Evolutionary conservation across 2,797 vertebrate genomes (phyloP), one percentile per base, ranked within the genome.

Genomic region (Hippoglossus hippoglossus): DNA sequence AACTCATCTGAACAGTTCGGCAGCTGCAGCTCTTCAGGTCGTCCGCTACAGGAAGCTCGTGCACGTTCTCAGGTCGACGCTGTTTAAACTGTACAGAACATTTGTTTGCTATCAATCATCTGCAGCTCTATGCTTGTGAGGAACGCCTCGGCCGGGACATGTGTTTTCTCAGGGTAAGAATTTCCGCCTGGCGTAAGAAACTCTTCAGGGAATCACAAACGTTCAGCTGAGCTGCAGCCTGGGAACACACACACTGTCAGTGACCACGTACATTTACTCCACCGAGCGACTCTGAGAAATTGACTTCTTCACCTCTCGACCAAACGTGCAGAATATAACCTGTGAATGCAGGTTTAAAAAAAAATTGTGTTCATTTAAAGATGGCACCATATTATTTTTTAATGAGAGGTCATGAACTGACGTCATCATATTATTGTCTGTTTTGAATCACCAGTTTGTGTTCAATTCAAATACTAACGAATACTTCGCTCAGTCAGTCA

Each of bases 61-160:
- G 63, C 55, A 65, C 54, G 12, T 66, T 22, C 60, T 46, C 64
- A 2, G n/a, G 47, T 31, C 44, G 19, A 28, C 60, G 2, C 24
- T 4, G 57, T 49, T 4, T 31, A 49, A 53, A 70, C 65, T 24
- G 21, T 2, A n/a, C 56, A 11, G 26, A 68, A 78, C 82, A 78
- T 70, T 73, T 81, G 79, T 76, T 77, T 54, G 59, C 66, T 0
- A 79, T 84, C 66, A 73, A 77, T 84, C 82, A 73, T 6, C 3
- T 7, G 56, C 50, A 21, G 62, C 69, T 62, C 63, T 0, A 59
- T 2, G 69, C 26, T n/a, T 1, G 53, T 5, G 71, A 28, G 71
- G 34, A 44, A 60, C 24, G 31, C 31, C 39, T 44, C 60, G 1
- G 63, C 36, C 12, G 0, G 28, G 52, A 68, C 75, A 24, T 0